Evolutionary conservation across 2,888 invertebrate genomes (phyloP).

Genomic region (Rhyacophila evoluta): DNA sequence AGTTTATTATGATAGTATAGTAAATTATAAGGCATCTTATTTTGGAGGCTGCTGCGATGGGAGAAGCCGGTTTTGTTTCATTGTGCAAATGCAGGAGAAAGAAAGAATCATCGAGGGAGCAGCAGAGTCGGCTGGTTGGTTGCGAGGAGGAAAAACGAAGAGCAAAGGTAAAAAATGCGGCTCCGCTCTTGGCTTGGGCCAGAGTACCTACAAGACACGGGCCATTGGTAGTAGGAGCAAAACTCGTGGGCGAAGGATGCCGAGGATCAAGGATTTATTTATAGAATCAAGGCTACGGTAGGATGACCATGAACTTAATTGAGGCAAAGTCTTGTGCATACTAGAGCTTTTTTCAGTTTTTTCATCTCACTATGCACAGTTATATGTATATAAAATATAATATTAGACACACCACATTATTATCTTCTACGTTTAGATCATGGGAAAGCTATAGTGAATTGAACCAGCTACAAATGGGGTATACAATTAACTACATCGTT

Average conservation of each 20-base stretch:
- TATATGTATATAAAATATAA: too few relatives aligned
- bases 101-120: background rate
- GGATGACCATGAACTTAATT: background rate
- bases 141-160: conserved; percentile 16
- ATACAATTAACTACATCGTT: too few relatives aligned
- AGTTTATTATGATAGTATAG: too few relatives aligned
- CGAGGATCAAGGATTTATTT: conserved; percentile 19
- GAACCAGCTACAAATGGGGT: too few relatives aligned
- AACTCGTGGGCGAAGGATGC: conserved; percentile 16
- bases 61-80: conserved; percentile 22
- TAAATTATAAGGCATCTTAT: background rate
- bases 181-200: background rate
- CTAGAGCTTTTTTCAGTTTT: background rate
- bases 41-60: background rate
- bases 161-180: conserved; percentile 22
- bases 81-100: conserved; percentile 19
- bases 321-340: background rate
- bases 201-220: background rate
- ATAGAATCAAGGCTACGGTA: background rate
- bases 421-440: too few relatives aligned
- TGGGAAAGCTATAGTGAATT: too few relatives aligned
- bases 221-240: background rate
- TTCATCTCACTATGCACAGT: too few relatives aligned
- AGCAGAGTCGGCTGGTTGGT: background rate
- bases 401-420: too few relatives aligned